Conservation (phyloP, 2,797 vertebrate species). For the Enteromius radiatus region DNA sequence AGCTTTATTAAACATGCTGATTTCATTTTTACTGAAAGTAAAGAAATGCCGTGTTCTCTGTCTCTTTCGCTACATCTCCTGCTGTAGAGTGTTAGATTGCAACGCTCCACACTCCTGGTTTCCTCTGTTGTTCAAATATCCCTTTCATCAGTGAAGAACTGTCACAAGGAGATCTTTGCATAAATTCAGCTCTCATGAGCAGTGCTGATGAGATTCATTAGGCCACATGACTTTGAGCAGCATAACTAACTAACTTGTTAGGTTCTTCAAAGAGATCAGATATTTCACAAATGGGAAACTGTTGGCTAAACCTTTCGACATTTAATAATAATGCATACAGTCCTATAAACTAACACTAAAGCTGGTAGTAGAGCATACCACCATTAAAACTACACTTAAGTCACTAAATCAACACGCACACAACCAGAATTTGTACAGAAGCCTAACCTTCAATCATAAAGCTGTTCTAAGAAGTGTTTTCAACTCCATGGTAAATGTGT, state of each 20-base stretch:
- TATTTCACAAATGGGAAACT: constrained; percentile 16
- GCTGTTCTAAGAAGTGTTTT: background rate
- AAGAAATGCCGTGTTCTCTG: constrained; percentile 90
- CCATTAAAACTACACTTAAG: background rate
- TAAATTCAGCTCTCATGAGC: constrained; percentile 8
- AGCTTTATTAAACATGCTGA: constrained; percentile 97
- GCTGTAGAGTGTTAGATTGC: constrained; percentile 83
- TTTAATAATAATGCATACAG: background rate
- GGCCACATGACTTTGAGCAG: constrained; percentile 11
- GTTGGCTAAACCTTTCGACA: background rate
- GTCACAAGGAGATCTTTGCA: constrained; percentile 29
- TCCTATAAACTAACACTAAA: background rate
- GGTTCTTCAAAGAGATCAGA: background rate
- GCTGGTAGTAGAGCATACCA: background rate
- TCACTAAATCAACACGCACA: constrained; percentile 8
- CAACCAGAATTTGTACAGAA: background rate
- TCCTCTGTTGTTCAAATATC: constrained; percentile 94
- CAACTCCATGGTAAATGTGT: background rate
- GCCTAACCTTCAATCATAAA: background rate
- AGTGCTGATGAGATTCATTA: constrained; percentile 36
- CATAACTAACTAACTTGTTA: background rate
- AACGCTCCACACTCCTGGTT: constrained; percentile 81
- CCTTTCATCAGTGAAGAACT: constrained; percentile 68
- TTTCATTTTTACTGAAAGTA: constrained; percentile 91
- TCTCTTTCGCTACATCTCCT: constrained; percentile 96